Conservation (phyloP, 2,113 vertebrate genomes). For the Dasyprocta punctata region DNA sequence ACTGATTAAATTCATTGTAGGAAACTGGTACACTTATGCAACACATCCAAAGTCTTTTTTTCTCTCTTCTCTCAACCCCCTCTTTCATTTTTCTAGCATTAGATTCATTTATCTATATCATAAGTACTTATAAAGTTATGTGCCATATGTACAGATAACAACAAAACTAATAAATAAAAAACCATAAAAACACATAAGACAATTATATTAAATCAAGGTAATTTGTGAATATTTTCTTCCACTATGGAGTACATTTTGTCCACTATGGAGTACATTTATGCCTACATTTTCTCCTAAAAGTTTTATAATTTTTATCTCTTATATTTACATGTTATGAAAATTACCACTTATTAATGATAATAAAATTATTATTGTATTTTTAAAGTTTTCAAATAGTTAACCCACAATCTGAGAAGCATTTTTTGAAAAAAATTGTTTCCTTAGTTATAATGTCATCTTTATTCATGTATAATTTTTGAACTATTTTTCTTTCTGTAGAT, state of each 20-base stretch:
- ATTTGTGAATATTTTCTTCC: constrained; percentile 38
- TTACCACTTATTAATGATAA: neutral
- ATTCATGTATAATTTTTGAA: neutral
- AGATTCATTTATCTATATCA: neutral
- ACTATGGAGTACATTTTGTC: neutral
- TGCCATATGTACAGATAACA: neutral
- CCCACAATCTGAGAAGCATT: neutral
- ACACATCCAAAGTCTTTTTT: neutral
- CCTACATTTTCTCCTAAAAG: neutral
- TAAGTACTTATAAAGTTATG: neutral
- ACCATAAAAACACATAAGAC: neutral
- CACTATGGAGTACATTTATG: neutral
- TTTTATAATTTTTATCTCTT: constrained; percentile 25
- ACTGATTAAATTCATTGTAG: neutral
- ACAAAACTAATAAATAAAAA: neutral
- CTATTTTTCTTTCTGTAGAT: neutral
- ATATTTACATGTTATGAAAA: neutral
- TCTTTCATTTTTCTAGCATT: neutral
- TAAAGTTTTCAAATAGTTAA: constrained; percentile 1
- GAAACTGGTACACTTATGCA: no score
- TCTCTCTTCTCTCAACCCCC: neutral
- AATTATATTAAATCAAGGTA: neutral
- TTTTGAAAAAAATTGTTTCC: neutral
- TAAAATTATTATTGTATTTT: neutral
- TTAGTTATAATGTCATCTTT: neutral